phyloP scores from a whole-genome alignment of 2,888 invertebrate genomes.

The Euzophera pinguis region DNA sequence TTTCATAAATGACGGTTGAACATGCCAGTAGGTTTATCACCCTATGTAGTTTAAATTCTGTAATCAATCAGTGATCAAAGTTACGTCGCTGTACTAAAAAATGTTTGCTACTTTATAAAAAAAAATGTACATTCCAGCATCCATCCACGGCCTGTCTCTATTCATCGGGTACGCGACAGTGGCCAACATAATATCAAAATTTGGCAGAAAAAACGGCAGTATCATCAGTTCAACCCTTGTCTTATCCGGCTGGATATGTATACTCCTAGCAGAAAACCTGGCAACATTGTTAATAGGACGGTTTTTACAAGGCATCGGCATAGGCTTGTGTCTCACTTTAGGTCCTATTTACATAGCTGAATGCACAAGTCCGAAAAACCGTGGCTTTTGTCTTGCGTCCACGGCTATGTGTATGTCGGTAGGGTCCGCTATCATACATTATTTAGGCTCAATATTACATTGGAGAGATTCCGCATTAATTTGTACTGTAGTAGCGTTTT shows the following conservation, averaged over 20 bases:
- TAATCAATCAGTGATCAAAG: too few species aligned
- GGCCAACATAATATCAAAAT: conserved; percentile 62
- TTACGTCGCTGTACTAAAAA: too few species aligned
- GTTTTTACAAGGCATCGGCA: conserved; percentile 53
- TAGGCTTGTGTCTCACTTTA: conserved; percentile 66
- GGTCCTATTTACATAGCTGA: conserved; percentile 73
- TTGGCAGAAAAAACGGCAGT: conserved; percentile 72
- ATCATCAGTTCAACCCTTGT: conserved; percentile 60
- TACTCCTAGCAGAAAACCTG: conserved; percentile 49
- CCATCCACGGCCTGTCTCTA: conserved; percentile 37
- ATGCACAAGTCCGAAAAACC: conserved; percentile 73
- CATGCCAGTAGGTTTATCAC: too few species aligned
- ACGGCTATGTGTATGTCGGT: conserved; percentile 74
- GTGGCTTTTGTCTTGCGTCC: conserved; percentile 76
- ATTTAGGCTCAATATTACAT: conserved; percentile 74
- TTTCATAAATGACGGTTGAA: too few species aligned
- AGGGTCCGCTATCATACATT: conserved; percentile 79
- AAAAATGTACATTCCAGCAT: too few species aligned
- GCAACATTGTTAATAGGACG: conserved; percentile 41
- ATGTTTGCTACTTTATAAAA: not conserved
- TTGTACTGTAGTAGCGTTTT: conserved; percentile 55
- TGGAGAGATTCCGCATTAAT: conserved; percentile 76
- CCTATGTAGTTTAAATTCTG: too few species aligned
- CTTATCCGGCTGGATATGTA: conserved; percentile 71
- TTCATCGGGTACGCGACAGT: conserved; percentile 44